Evolutionary conservation across 2,888 invertebrate genomes (phyloP).

Genomic region (Apantesis nais): DNA sequence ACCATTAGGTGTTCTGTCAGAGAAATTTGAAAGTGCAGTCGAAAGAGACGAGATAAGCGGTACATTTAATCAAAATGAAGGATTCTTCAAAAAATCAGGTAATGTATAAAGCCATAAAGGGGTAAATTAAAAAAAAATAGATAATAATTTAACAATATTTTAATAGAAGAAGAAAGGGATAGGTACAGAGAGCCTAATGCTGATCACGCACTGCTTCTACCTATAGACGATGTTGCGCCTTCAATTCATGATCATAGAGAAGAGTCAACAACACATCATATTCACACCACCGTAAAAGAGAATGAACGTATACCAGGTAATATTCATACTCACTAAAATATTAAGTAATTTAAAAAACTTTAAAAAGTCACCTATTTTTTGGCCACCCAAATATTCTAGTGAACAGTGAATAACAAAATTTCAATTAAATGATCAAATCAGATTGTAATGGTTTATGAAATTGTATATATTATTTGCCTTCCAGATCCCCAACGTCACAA

Average conservation of each 20-base stretch:
- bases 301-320: constrained; percentile 30
- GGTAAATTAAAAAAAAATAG: neutral
- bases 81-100: constrained; percentile 70
- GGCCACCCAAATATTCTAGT: neutral
- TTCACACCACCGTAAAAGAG: constrained; percentile 22
- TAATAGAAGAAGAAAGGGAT: constrained; percentile 58
- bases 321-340: neutral
- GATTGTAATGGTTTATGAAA: neutral
- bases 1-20: constrained; percentile 91
- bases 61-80: constrained; percentile 43
- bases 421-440: too few species aligned
- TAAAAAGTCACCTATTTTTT: neutral
- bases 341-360: neutral
- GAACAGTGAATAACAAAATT: too few species aligned
- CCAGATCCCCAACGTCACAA: constrained; percentile 52
- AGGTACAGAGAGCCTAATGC: constrained; percentile 66
- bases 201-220: constrained; percentile 60
- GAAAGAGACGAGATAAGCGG: constrained; percentile 88
- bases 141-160: neutral
- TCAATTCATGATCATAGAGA: constrained; percentile 25
- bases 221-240: constrained; percentile 25
- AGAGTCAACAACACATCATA: constrained; percentile 29
- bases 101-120: constrained; percentile 1
- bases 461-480: constrained; percentile 41
- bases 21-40: constrained; percentile 90